These are phyloP conservation scores for Steatornis caripensis DNA, from an alignment of 2,113 vertebrate species.

Conservation along the genomic window DNA sequence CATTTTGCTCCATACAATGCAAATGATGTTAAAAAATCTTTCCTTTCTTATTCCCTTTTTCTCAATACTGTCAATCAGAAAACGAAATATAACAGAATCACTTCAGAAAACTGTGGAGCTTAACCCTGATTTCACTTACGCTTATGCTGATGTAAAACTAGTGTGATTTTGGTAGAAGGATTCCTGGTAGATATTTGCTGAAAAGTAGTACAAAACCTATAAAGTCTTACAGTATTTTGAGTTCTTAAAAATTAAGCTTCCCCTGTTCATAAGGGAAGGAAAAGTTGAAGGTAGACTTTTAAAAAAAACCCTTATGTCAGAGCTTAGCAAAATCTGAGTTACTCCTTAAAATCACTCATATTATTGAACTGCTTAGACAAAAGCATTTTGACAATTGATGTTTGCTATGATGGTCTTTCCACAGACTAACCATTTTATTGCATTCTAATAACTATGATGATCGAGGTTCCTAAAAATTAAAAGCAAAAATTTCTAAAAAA, in stretches of 20 bases:
- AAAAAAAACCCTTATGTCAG: not conserved
- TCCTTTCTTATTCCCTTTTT: not conserved
- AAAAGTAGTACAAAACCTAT: not conserved
- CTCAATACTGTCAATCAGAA: conserved; percentile 3
- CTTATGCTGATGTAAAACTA: not conserved
- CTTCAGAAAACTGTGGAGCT: not conserved
- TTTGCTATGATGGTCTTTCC: not conserved
- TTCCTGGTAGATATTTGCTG: not conserved
- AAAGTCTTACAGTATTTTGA: not conserved
- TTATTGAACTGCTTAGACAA: not conserved
- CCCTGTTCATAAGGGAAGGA: not conserved
- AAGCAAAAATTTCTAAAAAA: not conserved
- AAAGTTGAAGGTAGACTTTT: not conserved
- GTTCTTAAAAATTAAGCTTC: not conserved
- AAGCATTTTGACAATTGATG: not conserved
- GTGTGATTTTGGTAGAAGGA: not conserved
- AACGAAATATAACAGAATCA: not conserved
- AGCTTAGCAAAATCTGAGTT: not conserved
- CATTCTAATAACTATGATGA: not conserved
- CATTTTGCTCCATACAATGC: not conserved
- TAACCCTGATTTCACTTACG: not conserved
- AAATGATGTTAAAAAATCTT: not conserved
- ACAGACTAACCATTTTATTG: not conserved
- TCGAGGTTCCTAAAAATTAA: not conserved
- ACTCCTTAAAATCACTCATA: not conserved